These are phyloP conservation scores for Ictalurus punctatus DNA, from an alignment of 2,113 vertebrate genomes.

Conservation along the genomic window DNA sequence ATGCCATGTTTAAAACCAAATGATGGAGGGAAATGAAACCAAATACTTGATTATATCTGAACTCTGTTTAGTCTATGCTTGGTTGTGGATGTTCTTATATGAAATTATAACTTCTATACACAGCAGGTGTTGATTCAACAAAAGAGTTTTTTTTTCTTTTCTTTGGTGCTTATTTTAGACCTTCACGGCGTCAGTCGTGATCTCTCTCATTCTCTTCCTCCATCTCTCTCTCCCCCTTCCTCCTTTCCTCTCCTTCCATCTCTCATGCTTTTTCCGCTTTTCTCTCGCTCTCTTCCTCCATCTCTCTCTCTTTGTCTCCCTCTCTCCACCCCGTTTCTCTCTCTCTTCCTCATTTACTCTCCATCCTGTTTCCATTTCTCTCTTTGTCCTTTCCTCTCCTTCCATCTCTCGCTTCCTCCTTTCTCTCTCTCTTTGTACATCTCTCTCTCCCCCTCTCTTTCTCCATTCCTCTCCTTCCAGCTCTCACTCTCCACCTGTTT, in stretches of 20 bases:
- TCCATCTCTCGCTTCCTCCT: too few species aligned
- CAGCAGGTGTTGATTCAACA: neutral
- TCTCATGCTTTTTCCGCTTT: too few species aligned
- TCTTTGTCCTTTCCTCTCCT: neutral
- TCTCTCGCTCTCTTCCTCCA: too few species aligned
- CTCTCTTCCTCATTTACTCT: neutral
- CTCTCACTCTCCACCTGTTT: neutral
- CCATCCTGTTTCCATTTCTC: too few species aligned
- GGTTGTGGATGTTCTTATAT: neutral
- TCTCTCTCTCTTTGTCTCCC: neutral
- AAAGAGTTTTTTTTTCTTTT: neutral
- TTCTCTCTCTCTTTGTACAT: too few species aligned
- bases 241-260: neutral
- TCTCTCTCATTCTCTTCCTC: neutral
- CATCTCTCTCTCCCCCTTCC: neutral
- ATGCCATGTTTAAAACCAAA: neutral
- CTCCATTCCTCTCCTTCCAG: too few species aligned
- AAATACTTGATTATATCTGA: neutral
- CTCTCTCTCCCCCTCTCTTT: neutral
- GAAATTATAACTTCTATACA: neutral
- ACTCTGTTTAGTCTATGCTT: neutral
- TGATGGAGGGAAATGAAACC: neutral
- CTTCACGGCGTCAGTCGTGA: constrained; percentile 25
- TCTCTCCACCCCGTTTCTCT: neutral
- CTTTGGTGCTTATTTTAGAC: constrained; percentile 8